A percentile compares a stretch with the other conserved stretches of the same genome.
These are phyloP conservation scores for Oscheius sp. DNA, from an alignment of 1,140 invertebrate species.

Conservation along the genomic window DNA sequence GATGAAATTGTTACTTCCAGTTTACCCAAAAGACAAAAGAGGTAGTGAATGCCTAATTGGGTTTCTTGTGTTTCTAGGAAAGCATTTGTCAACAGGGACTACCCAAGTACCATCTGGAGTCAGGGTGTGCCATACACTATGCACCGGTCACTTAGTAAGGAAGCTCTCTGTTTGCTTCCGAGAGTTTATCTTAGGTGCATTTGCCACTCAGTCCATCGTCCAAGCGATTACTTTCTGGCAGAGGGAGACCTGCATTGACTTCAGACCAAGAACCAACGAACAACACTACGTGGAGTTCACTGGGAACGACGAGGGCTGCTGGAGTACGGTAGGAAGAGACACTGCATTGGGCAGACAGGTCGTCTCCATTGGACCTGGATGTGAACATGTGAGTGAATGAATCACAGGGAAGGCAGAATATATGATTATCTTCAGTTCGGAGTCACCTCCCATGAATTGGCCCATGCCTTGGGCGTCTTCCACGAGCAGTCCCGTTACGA, in stretches of 20 bases:
- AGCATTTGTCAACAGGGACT: slow-evolving; percentile 2
- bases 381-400: slow-evolving; percentile 27
- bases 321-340: slow-evolving; percentile 38
- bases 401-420: not conserved
- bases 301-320: slow-evolving; percentile 37
- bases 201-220: slow-evolving; percentile 15
- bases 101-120: slow-evolving; percentile 26
- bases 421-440: slow-evolving; percentile 17
- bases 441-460: slow-evolving; percentile 32
- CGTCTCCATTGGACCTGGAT: slow-evolving; percentile 34
- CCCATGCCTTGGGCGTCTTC: slow-evolving; percentile 30
- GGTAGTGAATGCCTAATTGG: too few species aligned
- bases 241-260: slow-evolving; percentile 35
- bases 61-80: not conserved
- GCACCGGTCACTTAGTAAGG: slow-evolving; percentile 14
- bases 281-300: not conserved
- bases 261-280: slow-evolving; percentile 12
- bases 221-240: slow-evolving; percentile 33
- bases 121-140: slow-evolving; percentile 25
- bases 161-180: not conserved
- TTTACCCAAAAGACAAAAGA: not conserved
- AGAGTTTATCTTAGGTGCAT: not conserved
- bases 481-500: slow-evolving; percentile 35
- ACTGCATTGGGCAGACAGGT: slow-evolving; percentile 22
- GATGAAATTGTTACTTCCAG: not conserved